phyloP scores from a whole-genome alignment of 1,140 invertebrate genomes.

The Drosophila arawakana region DNA sequence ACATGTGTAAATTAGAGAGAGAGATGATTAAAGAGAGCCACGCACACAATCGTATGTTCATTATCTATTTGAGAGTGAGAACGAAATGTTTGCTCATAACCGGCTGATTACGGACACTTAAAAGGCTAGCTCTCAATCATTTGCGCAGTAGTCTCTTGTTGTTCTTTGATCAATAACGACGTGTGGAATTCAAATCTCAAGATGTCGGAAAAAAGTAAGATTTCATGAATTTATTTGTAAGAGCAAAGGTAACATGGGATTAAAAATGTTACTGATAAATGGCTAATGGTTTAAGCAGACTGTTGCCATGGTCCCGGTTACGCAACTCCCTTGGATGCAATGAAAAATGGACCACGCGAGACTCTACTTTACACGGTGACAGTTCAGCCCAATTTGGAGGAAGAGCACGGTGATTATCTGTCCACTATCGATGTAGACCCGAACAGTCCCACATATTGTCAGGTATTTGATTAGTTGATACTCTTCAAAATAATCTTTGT shows the following conservation, averaged over 20 bases:
- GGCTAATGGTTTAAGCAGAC: constrained; percentile 40
- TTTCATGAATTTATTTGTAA: constrained; percentile 6
- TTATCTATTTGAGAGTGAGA: background rate
- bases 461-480: constrained; percentile 87
- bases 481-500: constrained; percentile 5
- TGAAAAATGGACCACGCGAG: constrained; percentile 92
- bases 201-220: constrained; percentile 63
- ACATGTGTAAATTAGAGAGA: too few relatives aligned
- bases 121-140: background rate
- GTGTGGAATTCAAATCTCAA: constrained; percentile 6
- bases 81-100: constrained; percentile 22
- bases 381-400: constrained; percentile 89
- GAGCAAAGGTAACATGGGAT: constrained; percentile 3
- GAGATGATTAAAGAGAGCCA: background rate
- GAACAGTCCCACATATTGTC: constrained; percentile 91
- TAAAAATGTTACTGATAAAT: constrained; percentile 12
- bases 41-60: background rate
- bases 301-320: constrained; percentile 90
- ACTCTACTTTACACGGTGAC: constrained; percentile 95
- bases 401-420: constrained; percentile 92
- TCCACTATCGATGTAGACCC: constrained; percentile 97
- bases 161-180: constrained; percentile 45
- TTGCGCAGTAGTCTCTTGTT: constrained; percentile 31
- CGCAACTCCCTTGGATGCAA: constrained; percentile 91
- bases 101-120: constrained; percentile 22